Base-by-base conservation (phyloP, 1,140 invertebrate genomes). In the Mycetomoellerius zeteki region DNA sequence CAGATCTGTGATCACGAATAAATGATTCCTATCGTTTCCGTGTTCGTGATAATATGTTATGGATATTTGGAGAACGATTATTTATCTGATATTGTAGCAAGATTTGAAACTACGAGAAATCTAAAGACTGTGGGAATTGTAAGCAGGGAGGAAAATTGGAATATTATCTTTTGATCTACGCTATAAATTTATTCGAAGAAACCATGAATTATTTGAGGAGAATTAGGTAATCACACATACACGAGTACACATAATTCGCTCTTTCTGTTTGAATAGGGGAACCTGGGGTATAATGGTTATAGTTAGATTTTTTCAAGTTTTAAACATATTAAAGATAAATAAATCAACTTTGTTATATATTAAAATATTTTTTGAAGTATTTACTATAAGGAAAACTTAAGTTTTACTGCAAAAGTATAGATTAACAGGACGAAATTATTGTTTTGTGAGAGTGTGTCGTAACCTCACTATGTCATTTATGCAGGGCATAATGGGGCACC, bases 1-100 rank as follows among this genome's bases (percentile, higher is more conserved):
- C 50, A 21, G 81, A 64, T 60, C 56, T 62, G 80, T 69, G 82
- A 89, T 89, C 85, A 86, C 54, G 47, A 81, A 69, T 56, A 80
- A 80, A 54, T 56, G 64, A 30, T 30, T 54, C 47, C n/a, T 56
- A 54, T 81, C 77, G 47, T 81, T 81, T 69, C 47, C 47, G 24
- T 47, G 21, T 43, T 71, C 27, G 14, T 71, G 77, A 81, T 71
- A 71, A 71, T 37, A 81, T 12, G 77, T 81, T 81, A 81, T 5
- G 47, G 27, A 71, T 81, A 81, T 81, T 54, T 47, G 6, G 12
- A 54, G n/a, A 14, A 54, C 2, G 16, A 81, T 81, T 71, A 52
- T 69, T 71, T 24, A 37, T 24, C 16, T 12, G 43, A n/a, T 12
- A 24, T 54, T 54, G 16, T 14, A 37, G 19, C 30, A 4, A 19